Percentiles rank a stretch among this genome's conserved stretches.
Evolutionary conservation across 2,888 invertebrate genomes (phyloP).

Genomic region (Teinopalpus imperialis): DNA sequence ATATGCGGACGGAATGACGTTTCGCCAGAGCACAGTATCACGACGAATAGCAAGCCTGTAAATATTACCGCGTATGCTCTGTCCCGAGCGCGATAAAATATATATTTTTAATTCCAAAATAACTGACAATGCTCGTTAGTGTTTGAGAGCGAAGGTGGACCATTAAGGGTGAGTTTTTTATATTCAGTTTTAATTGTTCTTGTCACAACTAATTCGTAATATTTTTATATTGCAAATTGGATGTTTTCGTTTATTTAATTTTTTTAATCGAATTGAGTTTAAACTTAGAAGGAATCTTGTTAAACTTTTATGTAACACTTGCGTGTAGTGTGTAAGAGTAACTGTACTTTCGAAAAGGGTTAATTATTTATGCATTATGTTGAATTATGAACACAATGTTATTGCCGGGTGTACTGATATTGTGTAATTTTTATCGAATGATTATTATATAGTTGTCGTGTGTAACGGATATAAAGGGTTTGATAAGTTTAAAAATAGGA

Average conservation of each 20-base stretch:
- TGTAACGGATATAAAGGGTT: background rate
- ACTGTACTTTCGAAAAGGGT: background rate
- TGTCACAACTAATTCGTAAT: background rate
- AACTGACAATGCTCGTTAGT: slow-evolving; percentile 6
- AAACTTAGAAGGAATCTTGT: background rate
- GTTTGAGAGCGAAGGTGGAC: background rate
- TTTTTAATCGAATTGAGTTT: too few species aligned
- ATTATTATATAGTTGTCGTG: slow-evolving; percentile 5
- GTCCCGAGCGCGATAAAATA: background rate
- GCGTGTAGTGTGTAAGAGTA: background rate
- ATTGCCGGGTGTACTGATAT: background rate
- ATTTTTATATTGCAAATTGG: background rate
- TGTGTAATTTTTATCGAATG: background rate
- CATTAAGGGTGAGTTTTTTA: slow-evolving; percentile 7
- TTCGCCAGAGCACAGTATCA: slow-evolving; percentile 50
- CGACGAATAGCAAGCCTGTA: slow-evolving; percentile 57
- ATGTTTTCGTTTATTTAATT: background rate
- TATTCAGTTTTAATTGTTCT: background rate
- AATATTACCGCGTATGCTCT: slow-evolving; percentile 38
- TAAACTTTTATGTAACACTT: slow-evolving; percentile 9
- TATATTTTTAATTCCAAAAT: background rate
- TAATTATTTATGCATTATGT: too few species aligned
- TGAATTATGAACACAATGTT: too few species aligned
- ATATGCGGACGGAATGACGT: slow-evolving; percentile 74
- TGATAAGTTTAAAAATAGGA: background rate